Evolutionary conservation across 2,113 vertebrate species (phyloP), one percentile per base, ranked within the genome.

Genomic region (Pseudorhombus dupliciocellatus): DNA sequence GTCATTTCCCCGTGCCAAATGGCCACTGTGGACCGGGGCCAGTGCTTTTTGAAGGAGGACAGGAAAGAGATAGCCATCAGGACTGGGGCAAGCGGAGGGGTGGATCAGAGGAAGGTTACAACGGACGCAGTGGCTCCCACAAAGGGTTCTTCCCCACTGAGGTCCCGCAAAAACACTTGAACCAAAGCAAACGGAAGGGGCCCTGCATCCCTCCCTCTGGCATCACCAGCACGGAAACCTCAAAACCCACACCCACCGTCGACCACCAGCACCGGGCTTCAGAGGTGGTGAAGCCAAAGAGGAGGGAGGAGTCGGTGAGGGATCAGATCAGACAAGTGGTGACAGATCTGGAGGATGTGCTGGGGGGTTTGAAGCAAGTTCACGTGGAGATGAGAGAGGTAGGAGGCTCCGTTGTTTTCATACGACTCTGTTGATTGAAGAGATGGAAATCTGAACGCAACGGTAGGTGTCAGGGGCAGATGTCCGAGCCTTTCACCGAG

Each of bases 331-430:
- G 91, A 88, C 91, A 92, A 82, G 93, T 94, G 85, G 93, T 94
- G 75, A 89, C 81, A 4, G 67, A 94, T 84, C 85, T 94, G 77
- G 94, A 94, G 84, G 91, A 89, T 55, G 94, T 94, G 72, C 83
- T 94, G 75, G 91, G 92, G 34, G 93, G 93, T 70, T 86, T 94
- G 80, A 94, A 94, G 88, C 91, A 93, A 86, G 93, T 94, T 81
- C 93, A 94, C 18, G 71, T 90, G 70, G 94, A 94, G 87, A 94
- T 94, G 93, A 93, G 92, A 89, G 93, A 94, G 93, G 94, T 94
- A 84, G 77, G 92, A 74, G 59, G 62, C 7, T 80, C 79, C 73
- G 4, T 84, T 66, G 77, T 84, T 75, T 70, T 18, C 15, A 10
- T 11, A 2, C 10, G 2, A 37, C 12, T 9, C 34, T 34, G 15